Conservation (phyloP, 2,888 invertebrate species). For the Acrobasis suavella region DNA sequence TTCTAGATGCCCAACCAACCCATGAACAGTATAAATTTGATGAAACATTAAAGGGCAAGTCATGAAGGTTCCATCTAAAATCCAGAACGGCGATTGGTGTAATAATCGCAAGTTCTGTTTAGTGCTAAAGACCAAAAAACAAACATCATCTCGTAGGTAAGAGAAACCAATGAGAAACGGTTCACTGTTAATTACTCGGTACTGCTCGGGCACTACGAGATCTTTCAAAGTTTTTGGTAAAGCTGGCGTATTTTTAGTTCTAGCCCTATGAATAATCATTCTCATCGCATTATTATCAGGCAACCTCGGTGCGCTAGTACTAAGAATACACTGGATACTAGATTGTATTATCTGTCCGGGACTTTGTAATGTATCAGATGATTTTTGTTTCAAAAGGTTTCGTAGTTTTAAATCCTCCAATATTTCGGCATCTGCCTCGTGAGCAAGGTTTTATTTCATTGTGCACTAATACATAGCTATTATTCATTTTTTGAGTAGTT, state of each 20-base stretch:
- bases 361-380: not conserved
- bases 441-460: conserved; percentile 9
- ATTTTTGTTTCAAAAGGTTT: conserved; percentile 7
- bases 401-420: not conserved
- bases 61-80: conserved; percentile 10
- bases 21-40: too few species aligned
- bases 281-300: conserved; percentile 6
- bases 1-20: too few species aligned
- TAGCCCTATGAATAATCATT: conserved; percentile 4
- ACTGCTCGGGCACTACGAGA: conserved; percentile 6
- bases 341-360: too few species aligned
- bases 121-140: conserved; percentile 3
- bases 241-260: conserved; percentile 10
- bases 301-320: conserved; percentile 5
- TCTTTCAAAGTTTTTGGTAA: conserved; percentile 5
- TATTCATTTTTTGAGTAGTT: conserved; percentile 8
- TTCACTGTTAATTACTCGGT: not conserved
- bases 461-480: conserved; percentile 3
- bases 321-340: conserved; percentile 8
- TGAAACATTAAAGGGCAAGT: not conserved
- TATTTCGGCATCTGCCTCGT: conserved; percentile 11
- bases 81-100: not conserved
- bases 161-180: conserved; percentile 6
- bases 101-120: conserved; percentile 7
- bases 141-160: not conserved